A percentile compares a stretch with the other conserved stretches of the same genome.
Evolutionary conservation across 2,113 vertebrate genomes (phyloP).

Genomic region (Dipodomys ordii): DNA sequence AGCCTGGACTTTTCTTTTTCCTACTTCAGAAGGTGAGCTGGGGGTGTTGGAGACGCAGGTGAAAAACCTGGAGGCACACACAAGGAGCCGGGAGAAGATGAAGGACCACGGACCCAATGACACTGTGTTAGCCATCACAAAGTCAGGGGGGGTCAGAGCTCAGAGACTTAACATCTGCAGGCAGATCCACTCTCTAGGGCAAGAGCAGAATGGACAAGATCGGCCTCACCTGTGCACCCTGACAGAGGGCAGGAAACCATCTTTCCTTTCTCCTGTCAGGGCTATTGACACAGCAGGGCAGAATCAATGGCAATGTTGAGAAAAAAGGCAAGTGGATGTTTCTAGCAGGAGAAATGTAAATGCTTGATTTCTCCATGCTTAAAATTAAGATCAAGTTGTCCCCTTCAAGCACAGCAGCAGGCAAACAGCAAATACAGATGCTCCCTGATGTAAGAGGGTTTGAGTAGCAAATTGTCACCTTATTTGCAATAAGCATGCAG

Average conservation of each 20-base stretch:
- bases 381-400: background rate
- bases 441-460: background rate
- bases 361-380: background rate
- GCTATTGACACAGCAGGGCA: background rate
- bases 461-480: background rate
- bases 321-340: background rate
- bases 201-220: fast-evolving
- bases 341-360: background rate
- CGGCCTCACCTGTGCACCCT: too few relatives aligned
- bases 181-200: background rate
- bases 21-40: background rate
- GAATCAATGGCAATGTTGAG: background rate
- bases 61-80: background rate
- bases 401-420: background rate
- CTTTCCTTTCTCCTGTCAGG: background rate
- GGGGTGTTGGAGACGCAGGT: background rate
- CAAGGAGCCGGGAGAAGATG: background rate
- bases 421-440: background rate
- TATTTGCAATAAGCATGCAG: too few relatives aligned
- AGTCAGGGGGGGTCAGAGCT: background rate
- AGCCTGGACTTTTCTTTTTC: background rate
- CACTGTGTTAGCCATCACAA: background rate
- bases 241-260: background rate
- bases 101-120: background rate
- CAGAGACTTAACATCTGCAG: background rate